A percentile compares a stretch with the other conserved stretches of the same genome.
Evolutionary conservation across 2,888 invertebrate genomes (phyloP).

Genomic region (Autographa gamma): DNA sequence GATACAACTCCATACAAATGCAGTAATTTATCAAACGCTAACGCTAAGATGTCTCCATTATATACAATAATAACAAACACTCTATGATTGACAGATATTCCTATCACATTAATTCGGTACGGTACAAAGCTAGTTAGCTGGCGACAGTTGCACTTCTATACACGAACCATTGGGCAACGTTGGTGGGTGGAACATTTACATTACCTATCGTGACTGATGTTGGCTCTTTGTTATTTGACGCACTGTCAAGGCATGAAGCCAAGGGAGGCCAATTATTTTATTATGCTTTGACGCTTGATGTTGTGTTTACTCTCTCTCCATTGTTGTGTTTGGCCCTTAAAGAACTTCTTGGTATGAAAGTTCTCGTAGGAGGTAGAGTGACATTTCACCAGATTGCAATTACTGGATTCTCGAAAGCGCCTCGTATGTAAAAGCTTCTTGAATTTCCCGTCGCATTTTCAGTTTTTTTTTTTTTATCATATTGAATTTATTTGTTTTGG

Average conservation of each 20-base stretch:
- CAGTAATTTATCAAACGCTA: neutral
- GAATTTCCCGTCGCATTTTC: too few species aligned
- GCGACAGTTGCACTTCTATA: slow-evolving; percentile 41
- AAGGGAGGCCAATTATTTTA: slow-evolving; percentile 71
- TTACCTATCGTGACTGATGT: slow-evolving; percentile 75
- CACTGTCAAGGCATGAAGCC: slow-evolving; percentile 80
- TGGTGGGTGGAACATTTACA: slow-evolving; percentile 77
- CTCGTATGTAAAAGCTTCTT: too few species aligned
- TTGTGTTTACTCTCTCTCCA: slow-evolving; percentile 12
- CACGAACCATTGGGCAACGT: slow-evolving; percentile 49
- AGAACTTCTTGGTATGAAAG: too few species aligned
- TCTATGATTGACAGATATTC: slow-evolving; percentile 46
- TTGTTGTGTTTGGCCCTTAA: too few species aligned
- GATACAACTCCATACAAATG: neutral
- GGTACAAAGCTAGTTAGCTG: slow-evolving; percentile 43
- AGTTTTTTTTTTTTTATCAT: too few species aligned
- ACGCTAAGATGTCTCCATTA: neutral
- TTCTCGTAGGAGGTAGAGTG: too few species aligned
- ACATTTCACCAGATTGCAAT: too few species aligned
- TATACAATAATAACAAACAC: slow-evolving; percentile 10
- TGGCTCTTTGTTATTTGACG: slow-evolving; percentile 76
- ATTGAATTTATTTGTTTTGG: too few species aligned
- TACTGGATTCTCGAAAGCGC: too few species aligned
- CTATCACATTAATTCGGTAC: slow-evolving; percentile 40
- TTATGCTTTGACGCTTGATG: slow-evolving; percentile 63